A percentile compares a stretch with the other conserved stretches of the same genome.
These are phyloP conservation scores for Ancistrus triradiatus DNA, from an alignment of 2,113 vertebrate genomes.

Conservation along the genomic window DNA sequence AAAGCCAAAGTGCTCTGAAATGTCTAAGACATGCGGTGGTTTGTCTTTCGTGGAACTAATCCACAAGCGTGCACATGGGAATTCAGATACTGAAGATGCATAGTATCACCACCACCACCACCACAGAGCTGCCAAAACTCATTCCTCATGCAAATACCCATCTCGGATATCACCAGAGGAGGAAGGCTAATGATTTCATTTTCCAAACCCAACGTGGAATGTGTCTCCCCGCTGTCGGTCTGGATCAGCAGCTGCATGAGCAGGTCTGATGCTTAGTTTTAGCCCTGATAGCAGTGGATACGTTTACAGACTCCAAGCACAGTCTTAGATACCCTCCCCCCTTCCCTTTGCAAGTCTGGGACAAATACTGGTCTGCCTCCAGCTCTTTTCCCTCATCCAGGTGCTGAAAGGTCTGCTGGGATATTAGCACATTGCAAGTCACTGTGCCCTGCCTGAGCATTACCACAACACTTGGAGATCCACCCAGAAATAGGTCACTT, in stretches of 20 bases:
- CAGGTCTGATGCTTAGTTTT: constrained; percentile 9
- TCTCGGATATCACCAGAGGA: constrained; percentile 30
- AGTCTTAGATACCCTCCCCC: not conserved
- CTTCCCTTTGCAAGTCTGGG: not conserved
- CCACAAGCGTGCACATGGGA: not conserved
- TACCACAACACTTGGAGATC: no score
- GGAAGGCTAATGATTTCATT: constrained; percentile 29
- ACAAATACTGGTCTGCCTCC: not conserved
- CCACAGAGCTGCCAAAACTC: constrained; percentile 10
- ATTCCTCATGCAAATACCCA: constrained; percentile 26
- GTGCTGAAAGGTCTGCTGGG: constrained; percentile 11
- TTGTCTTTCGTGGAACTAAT: not conserved
- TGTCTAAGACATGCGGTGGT: not conserved
- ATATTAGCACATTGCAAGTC: not conserved
- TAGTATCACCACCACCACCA: not conserved
- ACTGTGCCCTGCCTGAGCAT: not conserved
- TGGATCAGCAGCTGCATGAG: constrained; percentile 31
- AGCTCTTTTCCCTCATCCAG: constrained; percentile 28
- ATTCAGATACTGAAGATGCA: not conserved
- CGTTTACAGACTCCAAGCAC: not conserved
- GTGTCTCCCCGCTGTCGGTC: constrained; percentile 32
- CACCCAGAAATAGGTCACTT: no score
- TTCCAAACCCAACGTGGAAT: constrained; percentile 28
- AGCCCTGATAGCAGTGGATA: constrained; percentile 11
- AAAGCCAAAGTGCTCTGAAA: not conserved